Percentiles rank a stretch among this genome's conserved stretches.
phyloP scores from a whole-genome alignment of 2,113 vertebrate species.

The Pteropus alecto region DNA sequence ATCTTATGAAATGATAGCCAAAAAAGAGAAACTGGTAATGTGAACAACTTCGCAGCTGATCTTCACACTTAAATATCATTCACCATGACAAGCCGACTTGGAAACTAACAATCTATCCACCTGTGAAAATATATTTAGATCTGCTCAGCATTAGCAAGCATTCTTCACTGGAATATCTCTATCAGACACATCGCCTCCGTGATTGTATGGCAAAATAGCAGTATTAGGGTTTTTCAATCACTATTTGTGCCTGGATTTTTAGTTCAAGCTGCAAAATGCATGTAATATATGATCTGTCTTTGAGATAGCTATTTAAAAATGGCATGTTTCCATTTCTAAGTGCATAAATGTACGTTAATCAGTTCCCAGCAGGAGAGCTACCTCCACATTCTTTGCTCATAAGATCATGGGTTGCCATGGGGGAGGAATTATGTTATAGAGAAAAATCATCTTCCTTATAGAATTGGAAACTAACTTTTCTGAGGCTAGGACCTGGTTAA shows the following conservation, averaged over 20 bases:
- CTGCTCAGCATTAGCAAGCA: background rate
- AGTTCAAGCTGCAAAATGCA: conserved; percentile 4
- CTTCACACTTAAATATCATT: conserved; percentile 45
- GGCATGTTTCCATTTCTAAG: conserved; percentile 9
- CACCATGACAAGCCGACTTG: background rate
- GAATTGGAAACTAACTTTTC: background rate
- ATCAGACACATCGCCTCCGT: background rate
- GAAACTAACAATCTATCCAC: conserved; percentile 43
- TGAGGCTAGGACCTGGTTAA: background rate
- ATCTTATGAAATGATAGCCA: conserved; percentile 35
- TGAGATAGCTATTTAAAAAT: conserved; percentile 15
- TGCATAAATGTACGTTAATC: conserved; percentile 1
- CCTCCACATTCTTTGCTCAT: background rate
- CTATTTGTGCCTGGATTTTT: background rate
- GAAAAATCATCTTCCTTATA: background rate
- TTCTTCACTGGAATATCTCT: background rate
- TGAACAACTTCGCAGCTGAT: conserved; percentile 36
- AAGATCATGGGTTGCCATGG: background rate
- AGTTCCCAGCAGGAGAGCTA: background rate
- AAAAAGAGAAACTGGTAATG: conserved; percentile 10
- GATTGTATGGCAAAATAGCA: background rate
- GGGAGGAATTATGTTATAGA: background rate
- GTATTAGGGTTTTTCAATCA: background rate
- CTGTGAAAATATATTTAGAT: conserved; percentile 30
- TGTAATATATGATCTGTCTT: background rate